Conservation (phyloP, 2,888 invertebrate genomes). For the Trissolcus japonicus region DNA sequence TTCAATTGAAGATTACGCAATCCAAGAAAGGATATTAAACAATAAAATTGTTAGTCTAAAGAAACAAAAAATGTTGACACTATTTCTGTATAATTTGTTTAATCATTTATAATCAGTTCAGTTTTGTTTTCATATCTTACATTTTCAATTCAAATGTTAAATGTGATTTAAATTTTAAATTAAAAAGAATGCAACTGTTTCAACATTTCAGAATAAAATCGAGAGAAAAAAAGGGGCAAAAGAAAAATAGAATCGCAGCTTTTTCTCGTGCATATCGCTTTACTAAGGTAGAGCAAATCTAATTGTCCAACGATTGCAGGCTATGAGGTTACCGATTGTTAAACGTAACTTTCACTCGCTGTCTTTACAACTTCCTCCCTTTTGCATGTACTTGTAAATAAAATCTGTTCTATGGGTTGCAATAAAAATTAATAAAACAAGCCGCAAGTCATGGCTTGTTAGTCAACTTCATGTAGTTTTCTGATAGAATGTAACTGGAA, state of each 20-base stretch:
- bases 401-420: neutral
- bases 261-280: constrained; percentile 33
- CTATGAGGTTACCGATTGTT: constrained; percentile 48
- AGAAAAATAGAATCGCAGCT: constrained; percentile 10
- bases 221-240: no score
- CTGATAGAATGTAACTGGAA: no score
- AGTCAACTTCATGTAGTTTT: neutral
- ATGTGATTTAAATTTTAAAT: no score
- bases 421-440: constrained; percentile 6
- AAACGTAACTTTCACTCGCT: constrained; percentile 45
- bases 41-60: neutral
- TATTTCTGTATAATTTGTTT: neutral
- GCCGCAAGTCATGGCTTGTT: constrained; percentile 3
- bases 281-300: constrained; percentile 33
- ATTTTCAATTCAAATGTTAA: no score
- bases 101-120: neutral
- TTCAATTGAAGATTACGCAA: no score
- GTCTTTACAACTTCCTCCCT: constrained; percentile 38
- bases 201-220: neutral
- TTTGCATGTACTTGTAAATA: constrained; percentile 27
- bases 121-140: no score
- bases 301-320: constrained; percentile 43
- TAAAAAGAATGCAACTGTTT: no score
- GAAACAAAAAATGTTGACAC: neutral
- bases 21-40: no score